Evolutionary conservation across 2,888 invertebrate species (phyloP), one percentile per base, ranked within the genome.

Genomic region (Drosophila mimetica): DNA sequence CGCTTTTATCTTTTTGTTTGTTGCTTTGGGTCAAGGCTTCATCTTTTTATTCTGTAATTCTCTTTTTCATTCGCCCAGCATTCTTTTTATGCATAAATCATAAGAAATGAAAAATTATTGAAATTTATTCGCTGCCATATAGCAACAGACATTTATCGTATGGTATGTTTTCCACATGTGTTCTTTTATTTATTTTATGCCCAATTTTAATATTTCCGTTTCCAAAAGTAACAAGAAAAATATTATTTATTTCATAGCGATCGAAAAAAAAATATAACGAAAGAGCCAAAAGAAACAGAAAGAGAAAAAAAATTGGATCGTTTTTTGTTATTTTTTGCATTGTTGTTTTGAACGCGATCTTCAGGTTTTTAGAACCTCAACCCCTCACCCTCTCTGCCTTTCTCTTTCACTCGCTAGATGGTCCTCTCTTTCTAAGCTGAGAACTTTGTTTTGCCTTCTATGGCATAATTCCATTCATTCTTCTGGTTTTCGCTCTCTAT

Each of bases 161-260:
- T 47, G 32, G 41, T 50, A 46, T 63, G 48, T 65, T 25, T 57
- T 16, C 18, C 32, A 20, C 25, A 37, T 55, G 32, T 37, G 22
- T 20, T 57, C 18, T 30, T 64, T 67, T 72, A 64, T 71, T 75
- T 80, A 74, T 61, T 63, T 80, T 71, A 64, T 72, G 78, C 59
- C 72, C 54, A 78, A 55, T 85, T 79, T 79, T 76, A 82, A 82
- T 79, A 79, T 85, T 80, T 86, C 80, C 86, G 80, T 78, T 83
- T 75, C 60, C 61, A 61, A 80, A 32, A 71, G 76, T 65, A 20
- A 16, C 54, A 65, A 48, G 64, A 74, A 64, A 77, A 76, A 71
- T 74, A 64, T 77, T 82, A 79, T 85, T 76, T 74, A 82, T 82
- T 85, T 76, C 44, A 44, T 11, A 71, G 76, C 65, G 75, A 77